Evolutionary conservation across 2,113 vertebrate species (phyloP), one percentile per base, ranked within the genome.

Genomic region (Osmerus mordax): DNA sequence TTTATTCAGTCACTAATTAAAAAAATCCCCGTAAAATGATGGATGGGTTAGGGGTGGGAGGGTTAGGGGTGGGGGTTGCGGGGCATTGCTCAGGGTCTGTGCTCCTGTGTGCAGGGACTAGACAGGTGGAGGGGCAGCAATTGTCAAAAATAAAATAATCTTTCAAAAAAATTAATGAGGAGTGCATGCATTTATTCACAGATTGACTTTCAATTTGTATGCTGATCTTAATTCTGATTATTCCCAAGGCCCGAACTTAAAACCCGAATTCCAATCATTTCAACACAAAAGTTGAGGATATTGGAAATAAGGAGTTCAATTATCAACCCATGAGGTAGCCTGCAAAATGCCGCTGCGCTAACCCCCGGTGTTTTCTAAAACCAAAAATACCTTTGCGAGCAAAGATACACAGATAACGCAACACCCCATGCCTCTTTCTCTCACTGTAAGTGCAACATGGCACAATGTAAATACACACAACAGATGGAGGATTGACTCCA

Each of bases 151-250:
- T n/a, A n/a, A n/a, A n/a, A n/a, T n/a, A n/a, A n/a, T n/a, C n/a
- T n/a, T n/a, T n/a, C n/a, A 73, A 89, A 86, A 78, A 83, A 89
- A 89, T 76, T 73, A 76, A 78, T 81, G 86, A 85, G 77, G 64
- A 78, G 73, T 65, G 60, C 67, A 80, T 82, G 64, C 72, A 80
- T 83, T 84, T 83, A 86, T 84, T 89, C 83, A 88, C 78, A 82
- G 78, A 71, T 55, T 79, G 70, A 61, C 79, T 82, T 81, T 87
- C 79, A 81, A 84, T 89, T 86, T 87, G 71, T 79, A 88, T 87
- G 77, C 72, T 83, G 83, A 84, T 85, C 81, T 64, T 55, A 77
- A 78, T 68, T 78, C 71, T 78, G 82, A 90, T 83, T 81, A 84
- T 65, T 78, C 77, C 80, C 82, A 8, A 66, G 73, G 71, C 75